A percentile compares a stretch with the other conserved stretches of the same genome.
Conservation (phyloP, 2,113 vertebrate species). For the Dromiciops gliroides region DNA sequence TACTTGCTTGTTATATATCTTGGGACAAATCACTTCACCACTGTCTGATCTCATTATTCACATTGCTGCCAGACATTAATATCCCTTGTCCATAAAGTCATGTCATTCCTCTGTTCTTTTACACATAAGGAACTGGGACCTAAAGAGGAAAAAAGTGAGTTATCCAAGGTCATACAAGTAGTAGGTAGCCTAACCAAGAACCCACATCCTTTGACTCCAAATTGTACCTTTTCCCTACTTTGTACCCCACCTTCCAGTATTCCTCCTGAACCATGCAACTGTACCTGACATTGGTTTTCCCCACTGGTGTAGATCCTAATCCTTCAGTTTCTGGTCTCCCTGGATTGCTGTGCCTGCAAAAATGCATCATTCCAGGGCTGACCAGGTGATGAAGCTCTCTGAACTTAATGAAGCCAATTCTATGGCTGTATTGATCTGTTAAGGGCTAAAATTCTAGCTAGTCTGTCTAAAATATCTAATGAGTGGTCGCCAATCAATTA, state of each 20-base stretch:
- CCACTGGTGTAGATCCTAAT: not conserved
- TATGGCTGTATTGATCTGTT: not conserved
- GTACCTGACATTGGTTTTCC: not conserved
- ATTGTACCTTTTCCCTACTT: not conserved
- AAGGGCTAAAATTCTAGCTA: no score
- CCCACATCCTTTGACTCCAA: not conserved
- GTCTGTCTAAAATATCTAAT: no score
- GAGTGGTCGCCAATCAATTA: no score
- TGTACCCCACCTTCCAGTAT: not conserved
- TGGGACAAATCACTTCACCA: not conserved
- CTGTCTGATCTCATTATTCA: not conserved
- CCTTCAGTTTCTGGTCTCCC: not conserved
- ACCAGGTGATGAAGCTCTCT: not conserved
- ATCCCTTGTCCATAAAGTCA: not conserved
- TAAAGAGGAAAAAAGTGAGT: not conserved
- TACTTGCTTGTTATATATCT: not conserved
- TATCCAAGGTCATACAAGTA: not conserved
- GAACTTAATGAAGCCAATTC: not conserved
- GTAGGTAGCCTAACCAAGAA: not conserved
- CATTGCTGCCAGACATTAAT: not conserved
- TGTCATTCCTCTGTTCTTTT: not conserved
- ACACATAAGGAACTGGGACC: not conserved
- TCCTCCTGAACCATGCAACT: not conserved
- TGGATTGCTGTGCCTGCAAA: not conserved
- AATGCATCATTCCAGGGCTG: not conserved